A percentile compares a stretch with the other conserved stretches of the same genome.
These are phyloP conservation scores for Chamaea fasciata DNA, from an alignment of 2,113 vertebrate species.

Conservation along the genomic window DNA sequence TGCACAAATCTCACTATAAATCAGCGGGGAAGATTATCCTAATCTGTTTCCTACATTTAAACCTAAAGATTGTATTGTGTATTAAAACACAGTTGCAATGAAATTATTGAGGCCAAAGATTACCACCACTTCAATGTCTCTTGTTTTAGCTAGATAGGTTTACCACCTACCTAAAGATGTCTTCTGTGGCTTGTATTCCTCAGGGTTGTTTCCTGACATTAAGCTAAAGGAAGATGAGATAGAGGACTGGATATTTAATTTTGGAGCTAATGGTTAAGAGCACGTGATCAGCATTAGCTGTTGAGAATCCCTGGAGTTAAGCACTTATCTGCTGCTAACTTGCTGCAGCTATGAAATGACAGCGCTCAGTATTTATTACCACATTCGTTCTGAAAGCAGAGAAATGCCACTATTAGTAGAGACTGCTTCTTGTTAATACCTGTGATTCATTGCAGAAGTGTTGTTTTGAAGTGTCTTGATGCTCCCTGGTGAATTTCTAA, in stretches of 20 bases:
- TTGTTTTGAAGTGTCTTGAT: neutral
- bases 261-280: neutral
- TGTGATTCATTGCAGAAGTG: constrained; percentile 24
- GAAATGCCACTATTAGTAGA: neutral
- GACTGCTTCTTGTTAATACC: constrained; percentile 16
- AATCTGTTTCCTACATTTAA: neutral
- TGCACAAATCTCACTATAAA: neutral
- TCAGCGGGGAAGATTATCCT: neutral
- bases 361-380: neutral
- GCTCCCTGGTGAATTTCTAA: constrained; percentile 26
- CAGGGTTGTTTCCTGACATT: neutral
- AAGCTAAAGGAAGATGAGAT: neutral
- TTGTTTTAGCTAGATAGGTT: neutral
- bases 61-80: neutral
- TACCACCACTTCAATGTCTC: neutral
- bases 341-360: neutral
- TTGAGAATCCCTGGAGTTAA: neutral
- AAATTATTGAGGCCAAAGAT: neutral
- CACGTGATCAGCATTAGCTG: neutral
- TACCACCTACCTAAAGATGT: neutral
- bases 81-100: neutral
- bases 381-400: neutral
- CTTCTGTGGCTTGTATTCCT: neutral
- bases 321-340: neutral
- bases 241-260: neutral